phyloP scores from a whole-genome alignment of 2,888 invertebrate species.

The Thereva unica region DNA sequence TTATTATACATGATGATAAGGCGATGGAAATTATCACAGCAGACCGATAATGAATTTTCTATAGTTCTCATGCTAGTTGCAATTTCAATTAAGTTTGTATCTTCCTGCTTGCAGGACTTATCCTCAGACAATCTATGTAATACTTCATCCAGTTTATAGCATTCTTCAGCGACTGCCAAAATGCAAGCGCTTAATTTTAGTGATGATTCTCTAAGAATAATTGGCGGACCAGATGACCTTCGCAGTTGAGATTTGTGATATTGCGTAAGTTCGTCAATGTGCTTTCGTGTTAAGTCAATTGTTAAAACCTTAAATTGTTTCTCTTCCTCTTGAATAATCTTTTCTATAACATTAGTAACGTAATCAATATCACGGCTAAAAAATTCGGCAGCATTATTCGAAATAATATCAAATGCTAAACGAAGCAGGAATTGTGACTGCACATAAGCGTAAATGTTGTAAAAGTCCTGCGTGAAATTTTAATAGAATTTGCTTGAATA shows the following conservation, averaged over 20 bases:
- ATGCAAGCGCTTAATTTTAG: conserved; percentile 55
- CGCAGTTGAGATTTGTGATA: conserved; percentile 43
- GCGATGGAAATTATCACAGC: conserved; percentile 56
- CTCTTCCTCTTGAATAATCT: conserved; percentile 54
- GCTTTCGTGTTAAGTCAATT: conserved; percentile 49
- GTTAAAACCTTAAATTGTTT: conserved; percentile 53
- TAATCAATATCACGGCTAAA: conserved; percentile 49
- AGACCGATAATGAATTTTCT: conserved; percentile 52
- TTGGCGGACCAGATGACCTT: conserved; percentile 48
- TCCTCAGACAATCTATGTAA: conserved; percentile 52
- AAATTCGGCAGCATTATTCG: conserved; percentile 50
- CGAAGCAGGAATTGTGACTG: conserved; percentile 57
- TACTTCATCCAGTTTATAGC: conserved; percentile 53
- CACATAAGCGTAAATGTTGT: conserved; percentile 57
- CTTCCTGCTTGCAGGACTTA: conserved; percentile 49
- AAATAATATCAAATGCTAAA: conserved; percentile 53
- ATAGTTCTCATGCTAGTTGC: conserved; percentile 55
- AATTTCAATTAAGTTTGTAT: conserved; percentile 51
- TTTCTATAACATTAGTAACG: conserved; percentile 51
- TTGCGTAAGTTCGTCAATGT: conserved; percentile 50
- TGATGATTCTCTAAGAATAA: conserved; percentile 54
- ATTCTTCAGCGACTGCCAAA: conserved; percentile 56
- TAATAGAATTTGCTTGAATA: background rate
- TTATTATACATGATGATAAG: conserved; percentile 56
- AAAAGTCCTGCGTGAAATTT: conserved; percentile 51